Evolutionary conservation across 2,888 invertebrate genomes (phyloP), one percentile per base, ranked within the genome.

Genomic region (Agriopis aurantiaria): DNA sequence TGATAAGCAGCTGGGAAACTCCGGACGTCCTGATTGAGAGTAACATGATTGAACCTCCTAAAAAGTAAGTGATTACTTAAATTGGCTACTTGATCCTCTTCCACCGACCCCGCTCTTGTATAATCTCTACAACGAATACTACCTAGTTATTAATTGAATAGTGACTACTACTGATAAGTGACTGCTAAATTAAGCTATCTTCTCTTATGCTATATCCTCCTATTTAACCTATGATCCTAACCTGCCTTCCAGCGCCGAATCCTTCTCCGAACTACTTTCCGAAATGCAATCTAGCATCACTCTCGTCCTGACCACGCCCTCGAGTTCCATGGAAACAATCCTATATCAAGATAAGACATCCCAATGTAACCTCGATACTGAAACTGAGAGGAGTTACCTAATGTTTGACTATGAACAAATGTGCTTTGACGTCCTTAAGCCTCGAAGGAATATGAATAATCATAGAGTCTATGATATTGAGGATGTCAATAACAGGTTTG

Each of bases 401-500:
- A 92, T 93, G 92, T 92, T 91, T 71, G 89, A 92, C 53, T 84
- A 88, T 59, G 90, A 91, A 61, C 78, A 85, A 52, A 81, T 84
- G 73, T 82, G 77, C 65, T 84, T 78, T 55, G 81, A 84, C 66
- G 73, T 91, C 0, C 46, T 90, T 49, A 70, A 80, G 57, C 90
- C 93, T 2, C 79, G 89, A 8, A 83, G 85, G 53, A 81, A 75
- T 69, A 61, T 78, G 14, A 56, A 73, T 12, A 82, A 81, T 72
- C 86, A 82, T 73, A 85, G 78, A 61, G 87, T 90, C 11, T 94
- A 94, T 85, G 83, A 86, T 23, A 90, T 94, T 61, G 93, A 88
- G 80, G 91, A 94, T 79, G 88, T 93, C 46, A 80, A 78, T 67
- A 87, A 86, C 89, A 93, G 93, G 93, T 94, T 78, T 46, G 51